phyloP scores from a whole-genome alignment of 2,797 vertebrate genomes.

The Lophius americanus region DNA sequence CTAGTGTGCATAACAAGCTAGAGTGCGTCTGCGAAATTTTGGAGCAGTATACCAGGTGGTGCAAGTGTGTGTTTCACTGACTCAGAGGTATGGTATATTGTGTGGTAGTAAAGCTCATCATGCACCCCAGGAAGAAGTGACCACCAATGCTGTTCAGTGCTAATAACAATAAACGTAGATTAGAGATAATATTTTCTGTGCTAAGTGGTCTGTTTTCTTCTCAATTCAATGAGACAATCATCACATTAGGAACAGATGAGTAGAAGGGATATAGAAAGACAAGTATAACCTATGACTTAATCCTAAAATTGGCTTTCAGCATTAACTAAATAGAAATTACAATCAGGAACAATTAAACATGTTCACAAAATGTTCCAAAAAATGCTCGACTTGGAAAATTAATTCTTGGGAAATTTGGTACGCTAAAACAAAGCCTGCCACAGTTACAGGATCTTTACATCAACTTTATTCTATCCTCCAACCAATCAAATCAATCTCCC shows the following conservation, averaged over 20 bases:
- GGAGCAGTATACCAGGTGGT: conserved; percentile 67
- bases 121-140: conserved; percentile 34
- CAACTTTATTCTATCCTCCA: conserved; percentile 16
- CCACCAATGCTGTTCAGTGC: conserved; percentile 25
- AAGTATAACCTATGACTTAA: background rate
- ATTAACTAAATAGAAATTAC: background rate
- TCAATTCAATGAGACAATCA: conserved; percentile 41
- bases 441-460: too few relatives aligned
- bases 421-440: too few relatives aligned
- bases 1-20: conserved; percentile 62
- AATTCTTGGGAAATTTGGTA: too few relatives aligned
- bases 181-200: conserved; percentile 48
- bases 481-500: conserved; percentile 28
- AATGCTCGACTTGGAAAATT: too few relatives aligned
- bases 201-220: conserved; percentile 36
- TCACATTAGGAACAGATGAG: conserved; percentile 18
- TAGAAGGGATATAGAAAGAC: background rate
- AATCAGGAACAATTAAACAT: background rate
- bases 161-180: conserved; percentile 65
- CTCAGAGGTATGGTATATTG: conserved; percentile 34
- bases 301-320: background rate
- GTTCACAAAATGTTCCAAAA: background rate
- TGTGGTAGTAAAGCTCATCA: conserved; percentile 52
- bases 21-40: conserved; percentile 69
- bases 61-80: conserved; percentile 35